Conservation (phyloP, 1,140 invertebrate species). For the Drosophila tristis region DNA sequence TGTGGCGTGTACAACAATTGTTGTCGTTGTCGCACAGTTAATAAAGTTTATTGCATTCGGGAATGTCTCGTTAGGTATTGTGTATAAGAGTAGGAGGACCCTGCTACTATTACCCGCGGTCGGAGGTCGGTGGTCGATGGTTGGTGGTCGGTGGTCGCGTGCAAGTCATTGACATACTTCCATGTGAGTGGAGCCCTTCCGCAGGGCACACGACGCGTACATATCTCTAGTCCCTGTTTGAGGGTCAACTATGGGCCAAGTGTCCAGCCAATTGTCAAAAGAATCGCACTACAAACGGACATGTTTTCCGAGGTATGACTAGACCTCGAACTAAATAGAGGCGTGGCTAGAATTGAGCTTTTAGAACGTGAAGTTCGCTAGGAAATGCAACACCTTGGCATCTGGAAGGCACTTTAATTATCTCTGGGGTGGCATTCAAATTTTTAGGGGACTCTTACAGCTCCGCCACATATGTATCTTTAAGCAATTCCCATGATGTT, state of each 20-base stretch:
- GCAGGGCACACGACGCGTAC: neutral
- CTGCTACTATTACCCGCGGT: conserved; percentile 11
- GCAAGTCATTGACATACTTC: conserved; percentile 66
- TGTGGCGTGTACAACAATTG: conserved; percentile 45
- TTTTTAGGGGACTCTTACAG: too few species aligned
- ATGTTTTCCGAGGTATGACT: too few species aligned
- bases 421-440: too few species aligned
- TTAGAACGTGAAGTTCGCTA: too few species aligned
- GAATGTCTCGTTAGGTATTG: conserved; percentile 5
- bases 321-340: too few species aligned
- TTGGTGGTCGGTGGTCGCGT: conserved; percentile 47
- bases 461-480: too few species aligned
- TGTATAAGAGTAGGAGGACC: neutral
- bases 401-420: too few species aligned
- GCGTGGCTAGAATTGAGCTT: too few species aligned
- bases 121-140: conserved; percentile 26
- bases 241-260: conserved; percentile 21
- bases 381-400: too few species aligned
- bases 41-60: conserved; percentile 62
- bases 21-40: conserved; percentile 31
- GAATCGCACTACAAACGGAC: too few species aligned
- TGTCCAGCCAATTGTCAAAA: neutral
- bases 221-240: conserved; percentile 6
- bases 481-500: conserved; percentile 3
- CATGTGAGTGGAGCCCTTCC: conserved; percentile 17